A percentile compares a stretch with the other conserved stretches of the same genome.
phyloP scores from a whole-genome alignment of 2,113 vertebrate genomes.

The Vulpes lagopus region DNA sequence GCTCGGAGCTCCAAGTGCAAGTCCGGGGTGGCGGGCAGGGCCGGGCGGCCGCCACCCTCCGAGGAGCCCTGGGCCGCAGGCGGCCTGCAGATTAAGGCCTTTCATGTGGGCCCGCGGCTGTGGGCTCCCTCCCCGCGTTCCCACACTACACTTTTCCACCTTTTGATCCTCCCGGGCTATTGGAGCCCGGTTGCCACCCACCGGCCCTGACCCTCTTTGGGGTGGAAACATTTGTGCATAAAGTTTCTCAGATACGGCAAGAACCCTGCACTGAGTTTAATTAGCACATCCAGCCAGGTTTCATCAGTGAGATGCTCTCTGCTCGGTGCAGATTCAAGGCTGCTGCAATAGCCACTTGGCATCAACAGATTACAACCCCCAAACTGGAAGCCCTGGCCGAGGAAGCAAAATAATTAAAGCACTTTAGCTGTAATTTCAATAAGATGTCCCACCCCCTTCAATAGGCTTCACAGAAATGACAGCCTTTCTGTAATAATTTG shows the following conservation, averaged over 20 bases:
- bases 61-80: not conserved
- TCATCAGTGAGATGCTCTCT: not conserved
- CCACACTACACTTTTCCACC: constrained; percentile 26
- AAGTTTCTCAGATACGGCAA: constrained; percentile 49
- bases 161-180: not conserved
- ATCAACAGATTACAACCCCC: not conserved
- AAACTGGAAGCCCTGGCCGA: constrained; percentile 55
- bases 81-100: constrained; percentile 18
- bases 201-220: not conserved
- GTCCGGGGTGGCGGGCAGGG: not conserved
- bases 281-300: constrained; percentile 35
- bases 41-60: not conserved
- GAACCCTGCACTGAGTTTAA: not conserved
- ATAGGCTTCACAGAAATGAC: constrained; percentile 15
- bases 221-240: not conserved
- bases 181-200: not conserved
- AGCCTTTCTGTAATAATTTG: constrained; percentile 32
- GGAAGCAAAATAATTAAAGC: not conserved
- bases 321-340: not conserved
- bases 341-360: constrained; percentile 30
- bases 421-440: constrained; percentile 22
- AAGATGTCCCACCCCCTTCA: not conserved
- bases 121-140: not conserved
- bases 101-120: not conserved
- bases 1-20: not conserved